A percentile compares a stretch with the other conserved stretches of the same genome.
These are phyloP conservation scores for Batillaria attramentaria DNA, from an alignment of 1,140 invertebrate species.

Conservation along the genomic window DNA sequence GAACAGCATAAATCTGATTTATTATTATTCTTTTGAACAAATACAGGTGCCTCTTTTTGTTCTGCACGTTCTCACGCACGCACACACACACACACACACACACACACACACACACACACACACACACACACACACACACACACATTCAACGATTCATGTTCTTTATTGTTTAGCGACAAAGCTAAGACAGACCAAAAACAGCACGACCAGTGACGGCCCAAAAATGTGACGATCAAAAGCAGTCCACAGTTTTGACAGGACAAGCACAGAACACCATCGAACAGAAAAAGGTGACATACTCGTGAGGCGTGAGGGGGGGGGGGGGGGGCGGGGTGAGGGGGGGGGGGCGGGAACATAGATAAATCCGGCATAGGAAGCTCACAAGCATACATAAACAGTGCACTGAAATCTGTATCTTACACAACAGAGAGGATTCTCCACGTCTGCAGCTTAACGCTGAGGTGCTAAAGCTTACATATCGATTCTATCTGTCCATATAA, in stretches of 20 bases:
- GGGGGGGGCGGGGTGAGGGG: slow-evolving; percentile 9
- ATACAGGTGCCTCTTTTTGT: background rate
- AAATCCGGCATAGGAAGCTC: no score
- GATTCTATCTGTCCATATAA: no score
- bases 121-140: background rate
- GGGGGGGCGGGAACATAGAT: background rate
- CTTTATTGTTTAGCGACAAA: background rate
- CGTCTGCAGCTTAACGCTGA: no score
- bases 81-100: background rate
- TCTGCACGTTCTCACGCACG: background rate
- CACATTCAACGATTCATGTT: background rate
- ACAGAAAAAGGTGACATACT: background rate
- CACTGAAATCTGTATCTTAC: no score
- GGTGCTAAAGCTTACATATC: no score
- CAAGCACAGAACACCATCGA: background rate
- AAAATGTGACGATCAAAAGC: no score
- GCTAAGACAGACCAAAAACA: background rate
- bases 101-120: background rate
- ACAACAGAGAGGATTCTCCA: no score
- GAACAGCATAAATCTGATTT: no score
- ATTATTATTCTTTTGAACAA: no score
- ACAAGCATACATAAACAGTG: no score
- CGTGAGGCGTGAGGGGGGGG: slow-evolving; percentile 8
- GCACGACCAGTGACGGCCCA: background rate
- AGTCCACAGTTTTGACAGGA: background rate